Conservation (phyloP, 2,113 vertebrate genomes). For the Erinaceus europaeus region DNA sequence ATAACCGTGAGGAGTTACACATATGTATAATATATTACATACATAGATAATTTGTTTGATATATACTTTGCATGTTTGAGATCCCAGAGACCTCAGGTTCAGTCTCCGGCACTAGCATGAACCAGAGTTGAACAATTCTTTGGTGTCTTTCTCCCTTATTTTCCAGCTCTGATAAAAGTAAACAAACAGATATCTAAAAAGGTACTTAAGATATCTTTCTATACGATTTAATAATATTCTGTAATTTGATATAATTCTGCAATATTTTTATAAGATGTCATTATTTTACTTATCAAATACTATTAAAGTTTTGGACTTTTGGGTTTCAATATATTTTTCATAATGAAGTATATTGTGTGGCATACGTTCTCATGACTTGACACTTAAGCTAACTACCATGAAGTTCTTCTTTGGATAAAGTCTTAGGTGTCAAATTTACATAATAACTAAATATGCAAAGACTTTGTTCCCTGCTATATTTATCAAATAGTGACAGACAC, state of each 20-base stretch:
- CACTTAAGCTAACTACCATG: not conserved
- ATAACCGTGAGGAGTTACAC: not conserved
- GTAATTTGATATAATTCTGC: not conserved
- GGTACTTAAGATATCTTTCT: not conserved
- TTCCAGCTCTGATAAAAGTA: no score
- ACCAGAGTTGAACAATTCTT: no score
- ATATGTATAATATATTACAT: not conserved
- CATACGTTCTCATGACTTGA: not conserved
- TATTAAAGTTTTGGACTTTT: not conserved
- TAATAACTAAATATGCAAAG: not conserved
- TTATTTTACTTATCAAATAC: not conserved
- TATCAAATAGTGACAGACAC: not conserved
- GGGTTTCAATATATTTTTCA: not conserved
- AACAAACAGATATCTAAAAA: not conserved
- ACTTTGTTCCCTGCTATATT: not conserved
- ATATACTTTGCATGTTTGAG: no score
- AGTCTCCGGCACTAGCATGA: no score
- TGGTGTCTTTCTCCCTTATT: not conserved
- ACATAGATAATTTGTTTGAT: not conserved
- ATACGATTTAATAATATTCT: not conserved
- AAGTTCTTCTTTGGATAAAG: not conserved
- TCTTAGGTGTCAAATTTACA: not conserved
- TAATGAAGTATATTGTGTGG: not conserved
- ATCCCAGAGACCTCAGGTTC: no score
- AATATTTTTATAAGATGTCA: not conserved